Conservation (phyloP, 2,888 invertebrate species). For the Drosophila melanosoma region DNA sequence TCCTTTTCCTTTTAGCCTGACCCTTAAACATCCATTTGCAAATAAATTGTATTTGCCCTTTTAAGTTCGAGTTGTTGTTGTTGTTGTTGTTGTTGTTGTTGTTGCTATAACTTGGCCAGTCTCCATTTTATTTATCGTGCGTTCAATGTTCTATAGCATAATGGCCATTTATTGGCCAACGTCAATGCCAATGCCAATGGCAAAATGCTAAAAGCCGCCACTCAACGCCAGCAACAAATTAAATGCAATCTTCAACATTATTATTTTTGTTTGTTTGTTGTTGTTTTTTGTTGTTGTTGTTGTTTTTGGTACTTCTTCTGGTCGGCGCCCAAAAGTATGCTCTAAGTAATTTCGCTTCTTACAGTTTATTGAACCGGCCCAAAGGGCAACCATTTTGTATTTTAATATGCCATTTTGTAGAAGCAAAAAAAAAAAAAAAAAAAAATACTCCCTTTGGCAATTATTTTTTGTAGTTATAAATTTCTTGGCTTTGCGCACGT, state of each 20-base stretch:
- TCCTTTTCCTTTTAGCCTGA: slow-evolving; percentile 51
- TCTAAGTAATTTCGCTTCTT: slow-evolving; percentile 39
- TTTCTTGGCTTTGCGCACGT: slow-evolving; percentile 14
- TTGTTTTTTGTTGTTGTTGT: not conserved
- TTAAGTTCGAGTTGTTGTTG: slow-evolving; percentile 35
- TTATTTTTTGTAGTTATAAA: slow-evolving; percentile 57
- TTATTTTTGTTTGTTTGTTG: not conserved
- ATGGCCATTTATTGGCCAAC: slow-evolving; percentile 74
- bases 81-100: slow-evolving; percentile 15
- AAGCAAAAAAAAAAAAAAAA: slow-evolving; percentile 1
- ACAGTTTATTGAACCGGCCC: slow-evolving; percentile 71
- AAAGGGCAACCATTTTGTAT: slow-evolving; percentile 35
- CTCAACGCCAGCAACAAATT: slow-evolving; percentile 17
- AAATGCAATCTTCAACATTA: slow-evolving; percentile 66
- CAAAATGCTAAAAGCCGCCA: slow-evolving; percentile 36
- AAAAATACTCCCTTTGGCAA: slow-evolving; percentile 44
- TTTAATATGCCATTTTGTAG: slow-evolving; percentile 21
- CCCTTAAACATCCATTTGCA: slow-evolving; percentile 81
- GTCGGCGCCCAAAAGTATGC: slow-evolving; percentile 65
- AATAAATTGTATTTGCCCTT: slow-evolving; percentile 75
- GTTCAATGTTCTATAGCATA: slow-evolving; percentile 72
- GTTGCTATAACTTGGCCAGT: slow-evolving; percentile 32
- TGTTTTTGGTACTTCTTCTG: slow-evolving; percentile 5
- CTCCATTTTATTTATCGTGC: slow-evolving; percentile 65
- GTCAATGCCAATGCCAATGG: slow-evolving; percentile 28